Evolutionary conservation across 2,797 vertebrate species (phyloP), one percentile per base, ranked within the genome.

Genomic region (Coccyzus lansbergi): DNA sequence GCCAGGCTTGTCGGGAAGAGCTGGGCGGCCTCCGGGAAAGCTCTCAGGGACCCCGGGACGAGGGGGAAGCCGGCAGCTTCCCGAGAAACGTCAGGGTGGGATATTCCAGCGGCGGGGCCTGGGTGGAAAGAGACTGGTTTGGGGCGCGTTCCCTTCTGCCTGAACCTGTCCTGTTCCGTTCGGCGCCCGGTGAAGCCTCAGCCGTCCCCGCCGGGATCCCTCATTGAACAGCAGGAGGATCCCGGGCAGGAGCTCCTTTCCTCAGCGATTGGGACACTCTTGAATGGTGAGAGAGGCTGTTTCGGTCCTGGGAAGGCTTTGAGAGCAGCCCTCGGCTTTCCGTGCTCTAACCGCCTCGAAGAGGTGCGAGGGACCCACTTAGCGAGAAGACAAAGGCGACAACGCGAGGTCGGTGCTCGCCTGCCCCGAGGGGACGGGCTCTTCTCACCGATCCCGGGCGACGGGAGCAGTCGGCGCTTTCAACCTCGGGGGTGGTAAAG

Each of bases 361-460:
- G 74, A 63, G 46, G 29, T 5, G 46, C 51, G 59, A 84, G 75
- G 24, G 36, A 69, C 21, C 6, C n/a, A 4, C 56, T 38, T 38
- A 5, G 5, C 42, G 11, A 12, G 56, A 64, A 31, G 44, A 15
- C 3, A 31, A 55, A 68, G 1, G 10, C 22, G 7, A 7, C 12
- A 1, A 0, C 2, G 16, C 1, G 36, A 53, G 29, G 29, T 68
- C 10, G 15, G 28, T 34, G n/a, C n/a, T 92, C 36, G 1, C 11
- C 22, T 34, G 31, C 36, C 20, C 29, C 53, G 31, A 16, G 26
- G 9, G n/a, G 33, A 11, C 7, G 12, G 15, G 48, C 19, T 80
- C 49, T 75, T 59, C 46, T 24, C 42, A 33, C 21, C 4, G 3
- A 9, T 40, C 21, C 13, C 29, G 6, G 17, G 8, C 10, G 17